phyloP scores from a whole-genome alignment of 2,888 invertebrate species.

The Diaprepes abbreviatus region DNA sequence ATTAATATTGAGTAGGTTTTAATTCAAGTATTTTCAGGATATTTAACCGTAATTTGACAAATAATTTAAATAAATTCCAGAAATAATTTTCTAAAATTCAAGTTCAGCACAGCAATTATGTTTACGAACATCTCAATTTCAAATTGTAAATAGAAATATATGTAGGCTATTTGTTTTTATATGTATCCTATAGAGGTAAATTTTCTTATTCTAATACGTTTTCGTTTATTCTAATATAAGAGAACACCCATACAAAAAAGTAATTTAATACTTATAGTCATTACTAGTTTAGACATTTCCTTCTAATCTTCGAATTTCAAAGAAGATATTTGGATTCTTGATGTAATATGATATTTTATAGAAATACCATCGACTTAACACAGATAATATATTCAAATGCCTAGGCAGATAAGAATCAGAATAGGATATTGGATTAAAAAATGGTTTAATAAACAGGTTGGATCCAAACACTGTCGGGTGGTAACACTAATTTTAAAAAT shows the following conservation, averaged over 20 bases:
- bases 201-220: too few relatives aligned
- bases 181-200: too few relatives aligned
- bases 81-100: too few relatives aligned
- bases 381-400: slow-evolving; percentile 39
- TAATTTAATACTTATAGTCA: slow-evolving; percentile 26
- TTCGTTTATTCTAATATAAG: not conserved
- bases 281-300: slow-evolving; percentile 25
- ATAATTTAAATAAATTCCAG: too few relatives aligned
- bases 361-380: slow-evolving; percentile 27
- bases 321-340: slow-evolving; percentile 37
- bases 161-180: too few relatives aligned
- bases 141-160: too few relatives aligned
- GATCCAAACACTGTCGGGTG: slow-evolving; percentile 28
- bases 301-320: slow-evolving; percentile 34
- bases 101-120: too few relatives aligned
- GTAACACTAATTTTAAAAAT: slow-evolving; percentile 40
- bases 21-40: too few relatives aligned
- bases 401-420: slow-evolving; percentile 31
- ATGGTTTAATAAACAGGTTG: slow-evolving; percentile 46
- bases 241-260: not conserved
- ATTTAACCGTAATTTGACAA: too few relatives aligned
- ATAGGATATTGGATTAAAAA: slow-evolving; percentile 16
- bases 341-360: slow-evolving; percentile 44
- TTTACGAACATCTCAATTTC: too few relatives aligned
- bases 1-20: too few relatives aligned